Percentiles rank a stretch among this genome's conserved stretches.
These are phyloP conservation scores for Hylomyscus alleni DNA, from an alignment of 2,797 vertebrate genomes.

Conservation along the genomic window DNA sequence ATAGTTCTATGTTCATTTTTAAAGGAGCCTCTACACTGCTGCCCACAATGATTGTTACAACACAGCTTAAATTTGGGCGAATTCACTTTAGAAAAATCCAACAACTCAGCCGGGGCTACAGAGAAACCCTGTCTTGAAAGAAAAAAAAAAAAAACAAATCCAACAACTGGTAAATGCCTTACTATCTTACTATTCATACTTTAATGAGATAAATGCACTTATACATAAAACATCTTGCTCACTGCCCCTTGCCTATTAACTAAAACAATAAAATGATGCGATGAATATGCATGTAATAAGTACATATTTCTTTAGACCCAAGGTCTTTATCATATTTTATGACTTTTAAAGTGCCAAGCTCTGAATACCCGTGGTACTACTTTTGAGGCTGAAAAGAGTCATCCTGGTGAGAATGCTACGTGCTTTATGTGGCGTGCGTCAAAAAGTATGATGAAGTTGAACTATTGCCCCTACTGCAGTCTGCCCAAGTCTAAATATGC, in stretches of 20 bases:
- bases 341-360: conserved; percentile 15
- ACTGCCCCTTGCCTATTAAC: background rate
- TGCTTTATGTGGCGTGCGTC: background rate
- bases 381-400: background rate
- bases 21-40: background rate
- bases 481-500: background rate
- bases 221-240: background rate
- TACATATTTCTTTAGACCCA: background rate
- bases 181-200: background rate
- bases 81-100: conserved; percentile 49
- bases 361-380: background rate
- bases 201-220: background rate
- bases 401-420: background rate
- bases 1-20: background rate
- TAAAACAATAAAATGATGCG: background rate
- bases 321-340: conserved; percentile 18
- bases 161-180: background rate
- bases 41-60: background rate
- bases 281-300: background rate
- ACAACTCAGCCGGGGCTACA: no score
- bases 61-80: background rate
- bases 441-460: background rate
- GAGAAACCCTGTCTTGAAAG: no score
- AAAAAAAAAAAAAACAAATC: no score
- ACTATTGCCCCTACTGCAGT: background rate